Evolutionary conservation across 2,888 invertebrate species (phyloP).

Genomic region (Venusia cambrica): DNA sequence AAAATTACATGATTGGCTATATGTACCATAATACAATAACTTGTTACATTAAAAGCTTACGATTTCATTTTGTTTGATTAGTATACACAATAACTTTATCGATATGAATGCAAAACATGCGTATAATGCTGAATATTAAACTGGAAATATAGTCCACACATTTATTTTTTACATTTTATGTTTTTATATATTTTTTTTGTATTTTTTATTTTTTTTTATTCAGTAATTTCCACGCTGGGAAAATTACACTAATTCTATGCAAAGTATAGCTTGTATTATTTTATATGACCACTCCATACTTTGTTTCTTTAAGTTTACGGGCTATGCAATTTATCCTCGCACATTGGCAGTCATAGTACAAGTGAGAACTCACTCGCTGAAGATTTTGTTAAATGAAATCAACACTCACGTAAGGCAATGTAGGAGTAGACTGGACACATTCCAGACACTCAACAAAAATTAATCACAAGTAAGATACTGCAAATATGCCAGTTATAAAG

Average conservation of each 20-base stretch:
- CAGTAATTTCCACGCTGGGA: constrained; percentile 85
- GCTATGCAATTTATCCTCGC: constrained; percentile 79
- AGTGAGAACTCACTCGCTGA: constrained; percentile 58
- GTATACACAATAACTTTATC: constrained; percentile 48
- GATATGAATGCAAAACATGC: constrained; percentile 75
- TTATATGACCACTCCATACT: constrained; percentile 80
- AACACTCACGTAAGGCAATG: constrained; percentile 25
- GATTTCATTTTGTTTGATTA: constrained; percentile 61
- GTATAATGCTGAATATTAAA: constrained; percentile 81
- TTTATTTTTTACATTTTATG: constrained; percentile 60
- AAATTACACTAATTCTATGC: constrained; percentile 95
- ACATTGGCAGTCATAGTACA: constrained; percentile 74
- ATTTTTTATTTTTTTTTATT: constrained; percentile 51
- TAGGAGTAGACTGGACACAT: constrained; percentile 22
- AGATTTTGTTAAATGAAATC: constrained; percentile 27
- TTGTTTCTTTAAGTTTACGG: constrained; percentile 76
- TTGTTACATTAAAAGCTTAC: constrained; percentile 75
- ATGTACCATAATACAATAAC: constrained; percentile 53
- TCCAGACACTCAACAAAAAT: constrained; percentile 33
- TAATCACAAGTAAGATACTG: constrained; percentile 72
- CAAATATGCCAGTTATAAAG: constrained; percentile 79
- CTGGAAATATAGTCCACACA: constrained; percentile 78
- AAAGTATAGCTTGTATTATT: constrained; percentile 93
- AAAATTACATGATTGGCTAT: constrained; percentile 54
- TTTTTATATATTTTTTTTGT: constrained; percentile 41